Conservation (phyloP, 2,113 vertebrate species). For the Genyomyrus donnyi region DNA sequence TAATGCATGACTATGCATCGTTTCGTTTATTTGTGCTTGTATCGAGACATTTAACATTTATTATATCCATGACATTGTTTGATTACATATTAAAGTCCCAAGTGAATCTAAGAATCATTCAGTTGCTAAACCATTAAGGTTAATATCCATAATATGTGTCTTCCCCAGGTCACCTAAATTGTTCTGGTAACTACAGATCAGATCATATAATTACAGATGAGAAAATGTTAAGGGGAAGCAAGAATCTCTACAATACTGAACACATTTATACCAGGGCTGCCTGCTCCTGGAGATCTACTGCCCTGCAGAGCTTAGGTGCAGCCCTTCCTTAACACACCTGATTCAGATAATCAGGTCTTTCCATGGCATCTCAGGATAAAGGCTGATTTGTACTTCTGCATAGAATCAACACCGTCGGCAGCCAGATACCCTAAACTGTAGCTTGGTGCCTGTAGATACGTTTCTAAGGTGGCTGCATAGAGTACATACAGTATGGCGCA, state of each 20-base stretch:
- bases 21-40: neutral
- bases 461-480: neutral
- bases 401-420: neutral
- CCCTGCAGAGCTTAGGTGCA: neutral
- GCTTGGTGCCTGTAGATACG: neutral
- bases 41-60: neutral
- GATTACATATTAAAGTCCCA: neutral
- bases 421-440: neutral
- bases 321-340: neutral
- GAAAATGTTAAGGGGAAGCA: neutral
- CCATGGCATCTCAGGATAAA: neutral
- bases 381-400: neutral
- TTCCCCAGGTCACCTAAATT: neutral
- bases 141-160: neutral
- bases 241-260: neutral
- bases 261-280: no score
- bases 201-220: neutral
- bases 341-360: neutral
- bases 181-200: neutral
- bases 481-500: neutral
- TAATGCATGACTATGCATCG: neutral
- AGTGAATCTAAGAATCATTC: neutral
- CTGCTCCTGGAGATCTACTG: no score
- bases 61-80: neutral
- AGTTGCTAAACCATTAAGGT: no score